Evolutionary conservation across 1,140 invertebrate genomes (phyloP).

Genomic region (Bombus terrestris): DNA sequence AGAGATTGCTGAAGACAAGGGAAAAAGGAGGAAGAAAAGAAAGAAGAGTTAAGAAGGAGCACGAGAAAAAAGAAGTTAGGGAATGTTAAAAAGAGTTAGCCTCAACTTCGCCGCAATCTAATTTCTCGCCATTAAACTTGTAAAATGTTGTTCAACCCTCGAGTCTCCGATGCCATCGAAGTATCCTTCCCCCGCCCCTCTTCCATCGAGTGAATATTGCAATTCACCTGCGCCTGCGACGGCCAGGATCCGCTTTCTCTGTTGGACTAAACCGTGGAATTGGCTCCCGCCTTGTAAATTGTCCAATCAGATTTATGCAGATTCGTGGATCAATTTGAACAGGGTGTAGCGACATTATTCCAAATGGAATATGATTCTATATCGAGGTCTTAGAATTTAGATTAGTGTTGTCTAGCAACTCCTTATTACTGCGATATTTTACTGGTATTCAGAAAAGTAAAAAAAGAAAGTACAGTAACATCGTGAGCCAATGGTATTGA

Average conservation of each 20-base stretch:
- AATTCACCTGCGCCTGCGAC: neutral
- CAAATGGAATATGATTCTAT: neutral
- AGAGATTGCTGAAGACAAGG: neutral
- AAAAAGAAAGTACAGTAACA: no score
- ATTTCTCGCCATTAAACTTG: conserved; percentile 13
- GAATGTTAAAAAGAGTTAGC: conserved; percentile 3
- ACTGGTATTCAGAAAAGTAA: no score
- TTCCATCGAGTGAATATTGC: neutral
- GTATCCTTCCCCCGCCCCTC: neutral
- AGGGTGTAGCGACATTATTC: neutral
- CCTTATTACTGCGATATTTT: no score
- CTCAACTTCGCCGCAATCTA: neutral
- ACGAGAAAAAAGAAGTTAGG: neutral
- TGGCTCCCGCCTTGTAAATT: neutral
- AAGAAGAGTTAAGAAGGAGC: neutral
- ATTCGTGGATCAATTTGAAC: neutral
- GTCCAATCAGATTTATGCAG: conserved; percentile 5
- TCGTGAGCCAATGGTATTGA: no score
- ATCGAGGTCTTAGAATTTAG: neutral
- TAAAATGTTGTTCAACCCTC: conserved; percentile 7
- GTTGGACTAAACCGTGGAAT: neutral
- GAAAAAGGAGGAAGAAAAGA: neutral
- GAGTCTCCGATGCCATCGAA: no score
- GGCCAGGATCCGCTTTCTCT: neutral
- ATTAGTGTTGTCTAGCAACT: no score